Conservation (phyloP, 1,140 invertebrate species). For the Drosophila auraria region DNA sequence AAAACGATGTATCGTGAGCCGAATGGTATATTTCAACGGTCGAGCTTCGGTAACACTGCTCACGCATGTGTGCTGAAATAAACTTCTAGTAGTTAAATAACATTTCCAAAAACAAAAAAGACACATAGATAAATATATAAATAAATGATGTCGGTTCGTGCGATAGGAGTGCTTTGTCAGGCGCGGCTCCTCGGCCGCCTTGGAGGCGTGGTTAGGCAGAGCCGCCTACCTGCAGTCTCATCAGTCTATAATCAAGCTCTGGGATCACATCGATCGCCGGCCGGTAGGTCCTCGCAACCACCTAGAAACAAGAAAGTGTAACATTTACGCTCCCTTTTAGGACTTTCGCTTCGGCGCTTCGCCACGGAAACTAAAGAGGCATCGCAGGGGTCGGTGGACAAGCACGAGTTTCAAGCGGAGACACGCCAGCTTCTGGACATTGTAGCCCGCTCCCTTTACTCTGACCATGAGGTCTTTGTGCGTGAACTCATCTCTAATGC, state of each 20-base stretch:
- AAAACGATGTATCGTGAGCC: neutral
- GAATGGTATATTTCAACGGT: neutral
- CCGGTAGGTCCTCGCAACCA: conserved; percentile 7
- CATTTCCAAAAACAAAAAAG: conserved; percentile 20
- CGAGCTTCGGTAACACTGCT: conserved; percentile 1
- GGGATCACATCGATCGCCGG: conserved; percentile 7
- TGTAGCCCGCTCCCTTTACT: conserved; percentile 98
- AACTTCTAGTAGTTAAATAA: conserved; percentile 52
- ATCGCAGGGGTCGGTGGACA: conserved; percentile 73
- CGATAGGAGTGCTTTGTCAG: conserved; percentile 29
- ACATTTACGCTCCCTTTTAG: conserved; percentile 19
- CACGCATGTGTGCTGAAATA: conserved; percentile 55
- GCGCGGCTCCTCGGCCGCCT: conserved; percentile 19
- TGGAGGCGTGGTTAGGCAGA: conserved; percentile 7
- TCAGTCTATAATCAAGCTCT: conserved; percentile 1
- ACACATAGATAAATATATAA: neutral
- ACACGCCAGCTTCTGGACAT: conserved; percentile 98
- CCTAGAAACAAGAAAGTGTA: too few species aligned
- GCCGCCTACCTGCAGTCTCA: neutral
- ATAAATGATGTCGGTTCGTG: conserved; percentile 31
- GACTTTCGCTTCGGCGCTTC: conserved; percentile 15
- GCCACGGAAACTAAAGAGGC: conserved; percentile 42
- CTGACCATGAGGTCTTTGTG: conserved; percentile 98
- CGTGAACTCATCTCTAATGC: conserved; percentile 98
- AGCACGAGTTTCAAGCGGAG: conserved; percentile 97